Conservation (phyloP, 2,797 vertebrate genomes). For the Thaleichthys pacificus region DNA sequence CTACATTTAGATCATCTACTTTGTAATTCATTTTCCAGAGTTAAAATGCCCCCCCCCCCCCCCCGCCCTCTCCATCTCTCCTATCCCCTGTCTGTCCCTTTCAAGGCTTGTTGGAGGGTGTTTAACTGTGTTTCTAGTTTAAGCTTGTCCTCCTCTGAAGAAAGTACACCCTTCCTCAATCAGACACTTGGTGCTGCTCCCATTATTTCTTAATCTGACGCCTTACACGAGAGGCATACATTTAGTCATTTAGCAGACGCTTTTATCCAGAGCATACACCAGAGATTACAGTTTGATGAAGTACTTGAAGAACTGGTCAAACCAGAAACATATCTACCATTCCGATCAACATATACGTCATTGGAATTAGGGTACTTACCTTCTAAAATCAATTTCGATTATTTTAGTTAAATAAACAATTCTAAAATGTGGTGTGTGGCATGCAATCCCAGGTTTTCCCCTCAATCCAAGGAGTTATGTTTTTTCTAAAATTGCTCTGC, state of each 20-base stretch:
- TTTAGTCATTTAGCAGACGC: no score
- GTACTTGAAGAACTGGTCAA: no score
- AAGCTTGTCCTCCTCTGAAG: slow-evolving; percentile 6
- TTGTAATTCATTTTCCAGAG: slow-evolving; percentile 46
- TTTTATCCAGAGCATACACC: no score
- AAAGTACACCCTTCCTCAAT: not conserved
- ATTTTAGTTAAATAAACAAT: no score
- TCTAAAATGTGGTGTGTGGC: no score
- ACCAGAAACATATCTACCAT: no score
- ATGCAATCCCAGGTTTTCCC: no score
- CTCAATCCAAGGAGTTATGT: no score
- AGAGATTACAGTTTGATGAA: no score
- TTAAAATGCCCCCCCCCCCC: slow-evolving; percentile 11
- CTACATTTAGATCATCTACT: slow-evolving; percentile 57
- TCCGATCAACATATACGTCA: no score
- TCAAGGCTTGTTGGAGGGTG: slow-evolving; percentile 36
- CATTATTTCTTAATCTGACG: not conserved
- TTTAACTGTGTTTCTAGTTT: slow-evolving; percentile 14
- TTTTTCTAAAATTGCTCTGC: not conserved
- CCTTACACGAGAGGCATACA: not conserved
- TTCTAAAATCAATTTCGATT: no score
- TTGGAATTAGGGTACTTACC: no score
- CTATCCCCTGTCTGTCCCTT: slow-evolving; percentile 19
- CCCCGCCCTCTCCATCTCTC: not conserved
- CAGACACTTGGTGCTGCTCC: not conserved